Evolutionary conservation across 30 jellyfish, hydroid and myxozoan species (phyloP), one percentile per base, ranked within the genome.

Genomic region (Catostylus mosaicus): DNA sequence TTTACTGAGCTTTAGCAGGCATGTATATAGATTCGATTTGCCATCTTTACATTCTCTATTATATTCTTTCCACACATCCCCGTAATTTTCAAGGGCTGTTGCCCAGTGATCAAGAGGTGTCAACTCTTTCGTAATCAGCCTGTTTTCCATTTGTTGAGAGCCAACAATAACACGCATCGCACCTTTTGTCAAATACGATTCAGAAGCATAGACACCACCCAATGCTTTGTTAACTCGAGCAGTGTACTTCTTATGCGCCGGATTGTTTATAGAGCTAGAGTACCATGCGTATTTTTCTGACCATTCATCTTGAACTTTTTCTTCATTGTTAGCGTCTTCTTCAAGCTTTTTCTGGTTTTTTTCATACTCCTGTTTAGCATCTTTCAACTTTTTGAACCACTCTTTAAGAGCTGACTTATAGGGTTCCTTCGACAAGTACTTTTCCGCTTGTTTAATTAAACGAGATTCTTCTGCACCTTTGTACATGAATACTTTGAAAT

Each of bases 81-180:
- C 91, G 29, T 20, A 81, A 46, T 81, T 69, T 57, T 81, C 91
- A 14, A 81, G 3, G 76, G 38, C 34, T 16, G 91, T 45, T 12
- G 26, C 48, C 77, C 77, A 45, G 85, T 81, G 71, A 57, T 81
- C 91, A 20, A 57, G 16, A 37, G 46, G 46, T 22, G 91, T 57
- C 32, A 81, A 46, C 48, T 37, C 29, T 0, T 36, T 33, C 14
- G 29, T 45, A 16, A 66, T 67, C 30, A 31, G 32, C 4, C n/a
- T 18, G 34, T 67, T 81, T 30, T 40, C 20, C 91, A 81, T 81
- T 81, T 81, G 91, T 24, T 34, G 57, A 18, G 84, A 67, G 56
- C 78, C 91, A 48, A 81, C 91, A 7, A 81, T 77, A 31, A 40
- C 74, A 19, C 91, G 73, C 29, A 81, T 33, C 18, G 91, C 91